Base-by-base conservation (phyloP, 2,888 invertebrate species). In the Alsophila aescularia region DNA sequence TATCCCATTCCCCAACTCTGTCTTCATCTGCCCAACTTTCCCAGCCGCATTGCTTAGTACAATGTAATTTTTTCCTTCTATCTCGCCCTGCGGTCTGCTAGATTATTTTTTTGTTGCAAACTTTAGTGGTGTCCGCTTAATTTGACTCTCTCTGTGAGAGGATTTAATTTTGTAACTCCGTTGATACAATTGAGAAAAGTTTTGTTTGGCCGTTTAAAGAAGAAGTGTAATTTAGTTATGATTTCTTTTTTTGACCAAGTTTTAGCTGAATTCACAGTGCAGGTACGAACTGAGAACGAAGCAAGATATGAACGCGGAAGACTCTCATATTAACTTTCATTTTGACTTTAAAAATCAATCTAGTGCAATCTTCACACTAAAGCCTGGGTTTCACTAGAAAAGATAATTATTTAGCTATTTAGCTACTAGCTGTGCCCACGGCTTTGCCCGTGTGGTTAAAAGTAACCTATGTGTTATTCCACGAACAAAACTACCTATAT, bases 11-110 rank as follows among this genome's bases (percentile, higher is more conserved):
- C 73, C 72, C 77, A 72, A 75, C 81, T 75, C 75, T 59, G 73
- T 78, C 72, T 81, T 77, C 79, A 80, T 78, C 75, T 69, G 60
- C 66, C 67, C 70, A 67, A 73, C 66, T 74, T 74, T 71, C 65
- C 62, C 52, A 61, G 71, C 72, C 70, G 70, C 76, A 72, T 81
- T 81, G 78, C 79, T 75, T 82, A 80, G 79, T 81, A 81, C 78
- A 81, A 82, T 77, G 77, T 73, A 66, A 58, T 71, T 74, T 77
- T 78, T 73, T 75, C 66, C 66, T 63, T 71, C 64, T 68, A 70
- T 72, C 70, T 73, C 66, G 66, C 59, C 63, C 57, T 59, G 68
- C n/a, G 62, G 65, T 69, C 48, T 42, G 31, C 60, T 49, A 64
- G 60, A 61, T 64, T 65, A 70, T 70, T 72, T 72, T 71, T 68